Conservation (phyloP, 1,140 invertebrate genomes). For the Drosophila ficusphila region DNA sequence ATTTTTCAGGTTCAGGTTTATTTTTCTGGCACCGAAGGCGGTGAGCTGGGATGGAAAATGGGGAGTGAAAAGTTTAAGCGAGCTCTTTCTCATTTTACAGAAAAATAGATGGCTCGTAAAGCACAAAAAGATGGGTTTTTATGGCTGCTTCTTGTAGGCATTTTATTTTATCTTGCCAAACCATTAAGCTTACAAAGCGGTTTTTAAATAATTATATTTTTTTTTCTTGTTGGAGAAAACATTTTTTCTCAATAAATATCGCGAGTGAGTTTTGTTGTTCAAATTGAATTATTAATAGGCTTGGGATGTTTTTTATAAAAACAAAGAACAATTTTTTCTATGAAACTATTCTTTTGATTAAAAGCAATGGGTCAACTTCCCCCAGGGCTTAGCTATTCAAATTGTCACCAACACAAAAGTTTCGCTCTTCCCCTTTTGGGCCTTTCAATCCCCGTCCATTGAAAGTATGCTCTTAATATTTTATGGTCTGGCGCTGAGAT, state of each 20-base stretch:
- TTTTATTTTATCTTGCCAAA: background rate
- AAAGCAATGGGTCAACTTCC: background rate
- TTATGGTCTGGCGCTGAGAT: conserved; percentile 63
- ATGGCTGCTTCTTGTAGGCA: background rate
- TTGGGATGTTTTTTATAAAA: background rate
- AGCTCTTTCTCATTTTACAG: background rate
- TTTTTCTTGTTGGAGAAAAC: no score
- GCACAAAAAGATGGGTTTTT: background rate
- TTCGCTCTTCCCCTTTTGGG: background rate
- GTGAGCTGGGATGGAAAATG: background rate
- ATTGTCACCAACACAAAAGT: conserved; percentile 33
- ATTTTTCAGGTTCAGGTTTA: background rate
- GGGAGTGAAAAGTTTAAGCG: background rate
- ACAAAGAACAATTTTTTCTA: no score
- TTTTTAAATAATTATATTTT: no score
- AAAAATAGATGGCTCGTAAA: background rate
- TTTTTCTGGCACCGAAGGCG: background rate
- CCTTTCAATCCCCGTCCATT: conserved; percentile 7
- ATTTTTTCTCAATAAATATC: no score
- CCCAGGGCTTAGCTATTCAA: conserved; percentile 25
- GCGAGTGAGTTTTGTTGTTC: no score
- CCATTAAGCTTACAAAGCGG: no score
- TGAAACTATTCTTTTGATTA: no score
- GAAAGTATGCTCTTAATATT: conserved; percentile 70
- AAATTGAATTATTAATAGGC: no score